Evolutionary conservation across 2,797 vertebrate genomes (phyloP).

Genomic region (Gymnocypris eckloni): DNA sequence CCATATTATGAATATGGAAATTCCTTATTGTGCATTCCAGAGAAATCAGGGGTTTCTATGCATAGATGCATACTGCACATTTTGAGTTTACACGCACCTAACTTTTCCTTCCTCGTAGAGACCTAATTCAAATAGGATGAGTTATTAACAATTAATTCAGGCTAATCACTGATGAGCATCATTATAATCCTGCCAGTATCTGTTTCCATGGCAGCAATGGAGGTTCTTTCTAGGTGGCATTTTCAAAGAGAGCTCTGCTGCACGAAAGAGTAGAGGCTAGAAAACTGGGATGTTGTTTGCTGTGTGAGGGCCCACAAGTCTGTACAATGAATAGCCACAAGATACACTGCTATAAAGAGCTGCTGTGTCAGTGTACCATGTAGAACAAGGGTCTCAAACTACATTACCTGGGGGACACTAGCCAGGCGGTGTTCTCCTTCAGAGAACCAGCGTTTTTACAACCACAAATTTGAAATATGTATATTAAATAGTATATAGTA

Average conservation of each 20-base stretch:
- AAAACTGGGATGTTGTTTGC: constrained; percentile 49
- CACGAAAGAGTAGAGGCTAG: constrained; percentile 46
- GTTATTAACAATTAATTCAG: constrained; percentile 71
- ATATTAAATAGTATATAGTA: background rate
- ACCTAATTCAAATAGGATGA: constrained; percentile 65
- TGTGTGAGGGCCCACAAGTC: constrained; percentile 57
- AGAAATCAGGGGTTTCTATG: background rate
- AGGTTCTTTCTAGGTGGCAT: constrained; percentile 63
- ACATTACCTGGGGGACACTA: constrained; percentile 2
- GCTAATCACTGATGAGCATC: constrained; percentile 57
- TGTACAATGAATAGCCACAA: constrained; percentile 52
- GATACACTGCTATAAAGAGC: constrained; percentile 56
- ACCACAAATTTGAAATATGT: background rate
- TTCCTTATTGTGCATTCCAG: constrained; percentile 2
- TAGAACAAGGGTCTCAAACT: constrained; percentile 31
- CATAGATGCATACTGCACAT: background rate
- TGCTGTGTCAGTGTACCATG: constrained; percentile 51
- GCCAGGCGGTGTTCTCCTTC: constrained; percentile 7
- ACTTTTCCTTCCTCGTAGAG: constrained; percentile 35
- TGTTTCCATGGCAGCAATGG: constrained; percentile 74
- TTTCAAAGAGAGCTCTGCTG: constrained; percentile 59
- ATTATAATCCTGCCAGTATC: constrained; percentile 70
- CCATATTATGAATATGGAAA: constrained; percentile 32
- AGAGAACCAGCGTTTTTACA: background rate
- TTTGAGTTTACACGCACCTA: constrained; percentile 29